Base-by-base conservation (phyloP, 2,888 invertebrate genomes). In the Perithous albicinctus region DNA sequence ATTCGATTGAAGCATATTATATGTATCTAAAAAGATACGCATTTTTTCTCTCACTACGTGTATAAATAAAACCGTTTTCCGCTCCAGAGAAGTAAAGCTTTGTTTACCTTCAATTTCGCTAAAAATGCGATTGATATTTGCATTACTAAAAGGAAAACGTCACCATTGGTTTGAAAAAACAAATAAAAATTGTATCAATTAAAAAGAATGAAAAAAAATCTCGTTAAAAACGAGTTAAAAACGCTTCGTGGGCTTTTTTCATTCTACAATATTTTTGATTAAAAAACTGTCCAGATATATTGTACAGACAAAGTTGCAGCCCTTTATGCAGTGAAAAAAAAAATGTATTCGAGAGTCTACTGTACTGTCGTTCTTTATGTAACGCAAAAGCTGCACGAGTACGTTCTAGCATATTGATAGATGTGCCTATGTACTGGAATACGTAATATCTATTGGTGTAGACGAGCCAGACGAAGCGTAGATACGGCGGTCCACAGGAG, bases 401-500 rank as follows among this genome's bases (percentile, higher is more conserved):
- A 59, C 59, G 59, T 35, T 59, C 38, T 41, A 20, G 63, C 20
- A 63, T 63, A 63, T 59, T 59, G 63, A 63, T 63, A 63, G 61
- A 29, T 59, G 23, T 26, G 64, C 2, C 26, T 32, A 15, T 70
- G 63, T 63, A 63, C 63, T 41, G 38, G 51, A 43, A 70, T 69
- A 73, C 73, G 63, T 56, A 46, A 70, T 48, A 74, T 69, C 66
- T 69, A 75, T 70, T 48, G 79, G 56, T 69, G 70, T 70, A 75
- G 32, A 72, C 46, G 66, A 69, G 56, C 51, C 66, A 78, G 67
- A 67, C 75, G 75, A 75, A 61, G 72, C 75, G 41, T 38, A 72
- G 67, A 76, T 70, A 73, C 61, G 76, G 64, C 48, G 75, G 23
- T 72, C 35, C 72, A 78, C 69, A 66, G 85, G 85, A 87, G 84